Percentiles rank a stretch among this genome's conserved stretches.
phyloP scores from a whole-genome alignment of 2,113 vertebrate genomes.

The Notarius quadriscutis region DNA sequence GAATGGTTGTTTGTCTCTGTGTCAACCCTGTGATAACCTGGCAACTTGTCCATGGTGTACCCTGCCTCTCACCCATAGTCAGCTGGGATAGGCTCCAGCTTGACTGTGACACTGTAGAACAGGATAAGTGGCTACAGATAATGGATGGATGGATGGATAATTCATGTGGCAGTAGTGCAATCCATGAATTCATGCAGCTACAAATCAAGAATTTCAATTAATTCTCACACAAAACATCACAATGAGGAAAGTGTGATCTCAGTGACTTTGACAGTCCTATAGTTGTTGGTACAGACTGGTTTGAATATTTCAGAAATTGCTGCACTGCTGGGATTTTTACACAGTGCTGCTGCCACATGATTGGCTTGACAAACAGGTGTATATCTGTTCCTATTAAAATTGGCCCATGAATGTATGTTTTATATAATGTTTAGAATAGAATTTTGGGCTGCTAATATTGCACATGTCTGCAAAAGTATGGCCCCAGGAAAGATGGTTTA shows the following conservation, averaged over 20 bases:
- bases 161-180: not conserved
- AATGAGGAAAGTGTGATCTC: not conserved
- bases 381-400: not conserved
- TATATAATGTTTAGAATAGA: not conserved
- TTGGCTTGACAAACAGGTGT: not conserved
- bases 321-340: not conserved
- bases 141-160: no score
- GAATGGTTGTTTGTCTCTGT: no score
- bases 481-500: not conserved
- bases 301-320: not conserved
- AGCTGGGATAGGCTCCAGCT: no score
- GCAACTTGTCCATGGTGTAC: no score
- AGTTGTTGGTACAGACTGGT: not conserved
- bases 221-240: not conserved
- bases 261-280: not conserved
- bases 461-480: not conserved
- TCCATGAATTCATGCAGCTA: not conserved
- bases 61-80: no score
- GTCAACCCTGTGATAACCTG: no score
- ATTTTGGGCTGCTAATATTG: not conserved
- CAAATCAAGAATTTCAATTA: not conserved
- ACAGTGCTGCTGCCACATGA: not conserved
- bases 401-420: not conserved
- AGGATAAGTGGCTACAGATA: no score
- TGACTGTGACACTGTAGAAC: no score